phyloP scores from a whole-genome alignment of 2,888 invertebrate species.

The Drosophila anomelani region DNA sequence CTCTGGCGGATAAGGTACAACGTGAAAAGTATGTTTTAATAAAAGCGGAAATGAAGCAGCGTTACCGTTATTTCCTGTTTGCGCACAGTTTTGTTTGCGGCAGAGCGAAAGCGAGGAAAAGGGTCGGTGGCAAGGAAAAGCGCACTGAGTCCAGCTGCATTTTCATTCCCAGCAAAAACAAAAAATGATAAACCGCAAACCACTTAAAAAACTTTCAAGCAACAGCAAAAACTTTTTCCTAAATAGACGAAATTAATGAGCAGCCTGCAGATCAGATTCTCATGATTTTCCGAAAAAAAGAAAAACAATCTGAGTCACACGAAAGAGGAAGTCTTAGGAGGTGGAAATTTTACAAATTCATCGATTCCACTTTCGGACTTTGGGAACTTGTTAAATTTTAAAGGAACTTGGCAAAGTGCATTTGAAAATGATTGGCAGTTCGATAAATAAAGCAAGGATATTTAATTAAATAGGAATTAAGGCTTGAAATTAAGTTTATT shows the following conservation, averaged over 20 bases:
- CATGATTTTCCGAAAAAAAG: not conserved
- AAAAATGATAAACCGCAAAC: conserved; percentile 72
- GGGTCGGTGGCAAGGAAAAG: conserved; percentile 7
- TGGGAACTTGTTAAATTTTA: not conserved
- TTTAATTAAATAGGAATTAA: not conserved
- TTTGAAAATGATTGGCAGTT: not conserved
- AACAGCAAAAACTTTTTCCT: conserved; percentile 56
- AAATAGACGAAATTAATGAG: conserved; percentile 77
- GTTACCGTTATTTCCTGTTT: conserved; percentile 80
- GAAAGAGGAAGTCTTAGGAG: not conserved
- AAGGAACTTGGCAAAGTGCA: not conserved
- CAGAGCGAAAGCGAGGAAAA: conserved; percentile 19
- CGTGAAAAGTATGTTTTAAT: conserved; percentile 79
- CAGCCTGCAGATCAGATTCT: conserved; percentile 38
- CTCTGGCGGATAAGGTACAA: conserved; percentile 71
- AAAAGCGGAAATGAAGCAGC: conserved; percentile 80
- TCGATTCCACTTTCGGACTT: conserved; percentile 17
- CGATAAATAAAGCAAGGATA: not conserved
- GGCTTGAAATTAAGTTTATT: not conserved
- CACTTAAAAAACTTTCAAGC: conserved; percentile 69
- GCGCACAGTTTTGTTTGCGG: conserved; percentile 70
- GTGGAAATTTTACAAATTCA: conserved; percentile 8
- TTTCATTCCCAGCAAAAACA: conserved; percentile 52
- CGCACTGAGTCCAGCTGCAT: conserved; percentile 54
- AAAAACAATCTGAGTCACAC: conserved; percentile 1